phyloP scores from a whole-genome alignment of 2,888 invertebrate species.

The Spilarctia lutea region DNA sequence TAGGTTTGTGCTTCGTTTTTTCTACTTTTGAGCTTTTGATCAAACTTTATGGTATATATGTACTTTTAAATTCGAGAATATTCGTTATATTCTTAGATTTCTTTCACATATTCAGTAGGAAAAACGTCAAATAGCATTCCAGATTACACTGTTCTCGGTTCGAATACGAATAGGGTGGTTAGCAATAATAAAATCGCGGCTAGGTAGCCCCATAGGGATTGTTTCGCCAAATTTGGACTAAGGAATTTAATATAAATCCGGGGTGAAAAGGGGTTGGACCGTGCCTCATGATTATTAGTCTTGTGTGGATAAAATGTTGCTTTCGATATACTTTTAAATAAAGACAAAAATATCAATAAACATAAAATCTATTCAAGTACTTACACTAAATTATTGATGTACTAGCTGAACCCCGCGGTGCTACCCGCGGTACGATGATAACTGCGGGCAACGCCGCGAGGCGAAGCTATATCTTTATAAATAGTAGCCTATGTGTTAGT shows the following conservation, averaged over 20 bases:
- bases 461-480: too few relatives aligned
- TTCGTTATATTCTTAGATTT: neutral
- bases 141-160: slow-evolving; percentile 19
- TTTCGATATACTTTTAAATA: slow-evolving; percentile 10
- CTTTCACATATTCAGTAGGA: slow-evolving; percentile 15
- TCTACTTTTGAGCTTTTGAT: neutral
- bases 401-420: too few relatives aligned
- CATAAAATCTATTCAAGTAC: too few relatives aligned
- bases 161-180: slow-evolving; percentile 46
- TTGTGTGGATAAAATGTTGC: slow-evolving; percentile 59
- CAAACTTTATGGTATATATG: too few relatives aligned
- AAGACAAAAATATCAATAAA: too few relatives aligned
- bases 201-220: slow-evolving; percentile 71
- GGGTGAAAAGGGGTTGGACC: slow-evolving; percentile 79
- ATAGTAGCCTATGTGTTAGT: too few relatives aligned
- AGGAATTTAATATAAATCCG: slow-evolving; percentile 85
- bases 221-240: slow-evolving; percentile 80
- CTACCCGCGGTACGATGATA: too few relatives aligned
- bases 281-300: slow-evolving; percentile 77
- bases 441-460: too few relatives aligned
- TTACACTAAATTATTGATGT: too few relatives aligned
- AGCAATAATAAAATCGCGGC: slow-evolving; percentile 76
- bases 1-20: neutral
- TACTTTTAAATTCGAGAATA: neutral
- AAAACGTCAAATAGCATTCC: slow-evolving; percentile 34